phyloP scores from a whole-genome alignment of 2,888 invertebrate species.

The Stenichneumon culpator region DNA sequence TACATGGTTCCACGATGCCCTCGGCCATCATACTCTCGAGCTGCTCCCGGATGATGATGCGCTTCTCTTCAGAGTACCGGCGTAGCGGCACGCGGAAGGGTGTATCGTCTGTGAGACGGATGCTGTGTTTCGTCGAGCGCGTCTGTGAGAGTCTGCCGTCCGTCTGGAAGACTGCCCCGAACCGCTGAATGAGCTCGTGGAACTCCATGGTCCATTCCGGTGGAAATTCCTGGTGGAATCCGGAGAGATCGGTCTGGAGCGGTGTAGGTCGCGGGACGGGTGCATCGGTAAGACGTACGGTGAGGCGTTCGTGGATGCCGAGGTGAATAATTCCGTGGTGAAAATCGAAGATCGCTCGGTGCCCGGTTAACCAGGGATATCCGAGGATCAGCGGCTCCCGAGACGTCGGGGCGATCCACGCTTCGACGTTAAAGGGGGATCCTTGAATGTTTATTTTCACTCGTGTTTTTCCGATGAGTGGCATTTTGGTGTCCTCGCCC shows the following conservation, averaged over 20 bases:
- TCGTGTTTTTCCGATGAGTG: neutral
- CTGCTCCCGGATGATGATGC: neutral
- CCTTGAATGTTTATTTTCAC: neutral
- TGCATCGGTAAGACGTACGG: neutral
- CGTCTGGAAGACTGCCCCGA: neutral
- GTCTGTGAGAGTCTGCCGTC: neutral
- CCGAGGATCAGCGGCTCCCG: slow-evolving; percentile 27
- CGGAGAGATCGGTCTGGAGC: neutral
- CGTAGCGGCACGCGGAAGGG: neutral
- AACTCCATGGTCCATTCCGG: neutral
- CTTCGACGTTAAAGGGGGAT: neutral
- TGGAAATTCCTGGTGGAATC: slow-evolving; percentile 5
- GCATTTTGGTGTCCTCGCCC: neutral
- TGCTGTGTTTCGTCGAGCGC: neutral
- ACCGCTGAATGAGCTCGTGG: neutral
- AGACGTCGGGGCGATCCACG: slow-evolving; percentile 28
- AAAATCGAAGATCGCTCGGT: too few relatives aligned
- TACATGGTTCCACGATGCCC: slow-evolving; percentile 21
- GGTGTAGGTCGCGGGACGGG: neutral
- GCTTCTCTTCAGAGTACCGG: neutral
- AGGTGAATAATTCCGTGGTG: slow-evolving; percentile 20
- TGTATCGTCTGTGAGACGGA: neutral
- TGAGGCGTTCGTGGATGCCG: neutral
- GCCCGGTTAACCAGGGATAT: slow-evolving; percentile 12
- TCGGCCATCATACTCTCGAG: neutral